These are phyloP conservation scores for Hydrocynus forskahlii DNA, from an alignment of 2,797 vertebrate species.

Conservation along the genomic window DNA sequence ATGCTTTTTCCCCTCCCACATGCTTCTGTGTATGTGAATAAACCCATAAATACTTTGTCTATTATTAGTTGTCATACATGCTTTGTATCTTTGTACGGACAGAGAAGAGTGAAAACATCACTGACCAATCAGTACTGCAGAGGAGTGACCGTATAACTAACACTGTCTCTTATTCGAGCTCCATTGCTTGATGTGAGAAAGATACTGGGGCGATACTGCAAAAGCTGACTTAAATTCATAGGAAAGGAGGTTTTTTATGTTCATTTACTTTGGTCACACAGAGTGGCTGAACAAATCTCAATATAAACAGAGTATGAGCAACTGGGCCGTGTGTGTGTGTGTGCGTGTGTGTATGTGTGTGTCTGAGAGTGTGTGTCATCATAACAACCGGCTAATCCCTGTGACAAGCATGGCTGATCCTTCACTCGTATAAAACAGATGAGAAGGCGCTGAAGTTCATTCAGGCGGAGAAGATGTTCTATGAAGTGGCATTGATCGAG, in stretches of 20 bases:
- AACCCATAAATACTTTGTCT: conserved; percentile 28
- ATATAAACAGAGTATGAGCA: conserved; percentile 47
- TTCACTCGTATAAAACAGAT: conserved; percentile 81
- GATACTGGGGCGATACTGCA: not conserved
- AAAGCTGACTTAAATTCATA: not conserved
- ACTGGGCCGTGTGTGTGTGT: conserved; percentile 20
- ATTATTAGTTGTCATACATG: conserved; percentile 39
- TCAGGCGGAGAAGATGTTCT: conserved; percentile 83
- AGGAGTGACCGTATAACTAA: not conserved
- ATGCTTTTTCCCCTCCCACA: not conserved
- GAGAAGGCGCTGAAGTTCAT: conserved; percentile 79
- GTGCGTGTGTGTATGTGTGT: conserved; percentile 27
- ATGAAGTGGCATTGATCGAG: conserved; percentile 79
- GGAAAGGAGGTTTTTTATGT: not conserved
- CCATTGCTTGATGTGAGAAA: not conserved
- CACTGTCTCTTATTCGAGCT: not conserved
- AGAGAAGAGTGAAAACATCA: conserved; percentile 1
- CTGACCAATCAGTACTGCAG: conserved; percentile 22
- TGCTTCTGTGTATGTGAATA: conserved; percentile 28
- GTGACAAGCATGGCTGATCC: conserved; percentile 72
- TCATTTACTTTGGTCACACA: not conserved
- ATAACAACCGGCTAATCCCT: conserved; percentile 69
- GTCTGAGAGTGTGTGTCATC: conserved; percentile 33
- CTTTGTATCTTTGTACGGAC: conserved; percentile 39
- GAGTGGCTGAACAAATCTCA: conserved; percentile 14